Evolutionary conservation across 2,797 vertebrate species (phyloP), one percentile per base, ranked within the genome.

Genomic region (Bucorvus abyssinicus): DNA sequence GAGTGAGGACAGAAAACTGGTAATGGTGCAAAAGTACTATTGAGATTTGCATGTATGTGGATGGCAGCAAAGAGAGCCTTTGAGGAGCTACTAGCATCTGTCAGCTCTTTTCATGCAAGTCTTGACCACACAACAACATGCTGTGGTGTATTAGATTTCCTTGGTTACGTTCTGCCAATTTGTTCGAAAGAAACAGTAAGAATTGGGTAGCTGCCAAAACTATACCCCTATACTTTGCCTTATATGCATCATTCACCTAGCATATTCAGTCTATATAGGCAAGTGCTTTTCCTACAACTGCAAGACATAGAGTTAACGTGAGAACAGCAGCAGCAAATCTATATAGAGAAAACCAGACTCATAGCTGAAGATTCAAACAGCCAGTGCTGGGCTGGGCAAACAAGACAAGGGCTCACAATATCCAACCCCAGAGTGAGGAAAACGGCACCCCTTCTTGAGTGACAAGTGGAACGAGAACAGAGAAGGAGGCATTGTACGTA

Each of bases 61-160:
- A 59, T 44, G 29, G 32, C 75, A 87, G 26, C 5, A 93, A 82
- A 77, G 26, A 42, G 0, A 44, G 32, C 21, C 17, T 87, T 68
- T 64, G 20, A 64, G 69, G 40, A 73, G 27, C 36, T 88, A 61
- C 19, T 55, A 73, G 34, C 22, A 69, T 65, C 24, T 52, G 24
- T 38, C 32, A 75, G 16, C 9, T 63, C 47, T 73, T 89, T 74
- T 60, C 42, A 73, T 10, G 12, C 6, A 91, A 64, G 30, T n/a
- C 20, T 67, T 85, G n/a, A 63, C 17, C 30, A 55, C 4, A n/a
- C 12, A 83, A 53, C 6, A 70, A 32, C 2, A 0, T 34, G 68
- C 36, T 47, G 34, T 0, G 2, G 40, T 0, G 0, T 47, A 44
- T 23, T 60, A 38, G 20, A 34, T 22, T 77, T 45, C 49, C 85